A percentile compares a stretch with the other conserved stretches of the same genome.
These are phyloP conservation scores for Drosophila varians DNA, from an alignment of 1,140 invertebrate species.

Conservation along the genomic window DNA sequence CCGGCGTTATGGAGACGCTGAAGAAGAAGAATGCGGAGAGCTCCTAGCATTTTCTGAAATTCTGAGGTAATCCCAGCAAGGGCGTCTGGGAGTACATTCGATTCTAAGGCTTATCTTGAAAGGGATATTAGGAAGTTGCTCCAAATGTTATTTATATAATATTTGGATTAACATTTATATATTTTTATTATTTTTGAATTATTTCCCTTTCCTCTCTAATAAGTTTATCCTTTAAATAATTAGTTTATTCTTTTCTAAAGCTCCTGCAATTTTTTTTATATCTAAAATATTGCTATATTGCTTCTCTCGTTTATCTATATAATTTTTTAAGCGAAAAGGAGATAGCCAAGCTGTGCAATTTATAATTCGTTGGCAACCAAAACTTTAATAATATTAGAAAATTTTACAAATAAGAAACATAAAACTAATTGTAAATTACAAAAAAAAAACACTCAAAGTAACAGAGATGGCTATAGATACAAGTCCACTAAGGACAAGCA, in stretches of 20 bases:
- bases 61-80: slow-evolving; percentile 16
- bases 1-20: slow-evolving; percentile 86
- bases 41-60: slow-evolving; percentile 50
- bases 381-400: no score
- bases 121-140: neutral
- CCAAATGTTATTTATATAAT: neutral
- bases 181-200: neutral
- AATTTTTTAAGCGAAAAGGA: neutral
- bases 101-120: neutral
- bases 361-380: no score
- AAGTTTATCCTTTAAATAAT: no score
- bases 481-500: neutral
- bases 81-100: slow-evolving; percentile 1
- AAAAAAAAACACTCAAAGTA: neutral
- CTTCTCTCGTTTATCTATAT: no score
- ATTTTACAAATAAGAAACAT: neutral
- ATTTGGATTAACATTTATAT: neutral
- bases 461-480: neutral
- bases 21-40: slow-evolving; percentile 80
- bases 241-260: no score
- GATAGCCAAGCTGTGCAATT: neutral
- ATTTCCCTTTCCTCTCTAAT: no score
- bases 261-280: no score
- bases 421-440: neutral
- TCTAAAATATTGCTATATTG: no score